Conservation (phyloP, 2,797 vertebrate genomes). For the Protosalanx chinensis region DNA sequence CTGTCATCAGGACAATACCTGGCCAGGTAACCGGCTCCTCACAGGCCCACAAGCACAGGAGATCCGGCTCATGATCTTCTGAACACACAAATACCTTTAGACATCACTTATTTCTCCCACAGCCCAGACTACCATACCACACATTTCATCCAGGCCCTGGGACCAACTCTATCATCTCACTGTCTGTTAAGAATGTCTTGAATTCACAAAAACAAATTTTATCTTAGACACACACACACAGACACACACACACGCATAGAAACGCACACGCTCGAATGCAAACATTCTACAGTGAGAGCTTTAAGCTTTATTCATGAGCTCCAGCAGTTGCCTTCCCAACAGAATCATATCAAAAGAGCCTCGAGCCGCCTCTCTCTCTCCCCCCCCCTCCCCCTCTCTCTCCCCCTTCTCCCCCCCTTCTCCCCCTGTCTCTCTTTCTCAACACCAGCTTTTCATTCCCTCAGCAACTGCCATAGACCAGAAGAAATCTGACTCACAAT, state of each 20-base stretch:
- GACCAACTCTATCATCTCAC: background rate
- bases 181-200: background rate
- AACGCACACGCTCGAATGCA: conserved; percentile 23
- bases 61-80: background rate
- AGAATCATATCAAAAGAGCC: conserved; percentile 54
- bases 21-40: conserved; percentile 69
- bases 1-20: conserved; percentile 74
- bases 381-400: background rate
- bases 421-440: background rate
- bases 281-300: conserved; percentile 28
- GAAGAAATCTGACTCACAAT: conserved; percentile 4
- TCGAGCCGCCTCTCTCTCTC: conserved; percentile 31
- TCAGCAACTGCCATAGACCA: conserved; percentile 11
- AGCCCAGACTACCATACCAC: background rate
- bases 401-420: background rate
- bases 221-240: background rate
- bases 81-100: background rate
- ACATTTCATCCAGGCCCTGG: background rate
- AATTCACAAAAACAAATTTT: background rate
- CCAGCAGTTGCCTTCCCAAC: conserved; percentile 42
- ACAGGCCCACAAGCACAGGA: background rate
- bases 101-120: background rate
- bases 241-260: conserved; percentile 25
- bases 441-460: conserved; percentile 6
- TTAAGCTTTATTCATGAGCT: conserved; percentile 63